Percentiles rank a stretch among this genome's conserved stretches.
Conservation (phyloP, 2,888 invertebrate species). For the Drosophila monieri region DNA sequence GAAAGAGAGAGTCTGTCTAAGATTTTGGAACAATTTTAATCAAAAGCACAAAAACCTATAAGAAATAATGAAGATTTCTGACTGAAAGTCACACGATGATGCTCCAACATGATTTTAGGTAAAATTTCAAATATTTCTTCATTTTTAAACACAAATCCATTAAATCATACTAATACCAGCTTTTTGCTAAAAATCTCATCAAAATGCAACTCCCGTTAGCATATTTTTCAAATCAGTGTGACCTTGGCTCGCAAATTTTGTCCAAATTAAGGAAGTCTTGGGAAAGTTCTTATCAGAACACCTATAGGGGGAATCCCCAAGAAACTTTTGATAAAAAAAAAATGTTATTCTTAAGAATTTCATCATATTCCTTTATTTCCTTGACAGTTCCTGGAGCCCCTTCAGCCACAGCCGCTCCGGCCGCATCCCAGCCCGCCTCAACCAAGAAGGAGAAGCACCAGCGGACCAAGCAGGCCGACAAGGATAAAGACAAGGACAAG, state of each 20-base stretch:
- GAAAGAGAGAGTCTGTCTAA: no score
- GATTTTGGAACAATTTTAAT: no score
- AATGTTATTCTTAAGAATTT: neutral
- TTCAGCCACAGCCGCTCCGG: constrained; percentile 39
- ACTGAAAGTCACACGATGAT: neutral
- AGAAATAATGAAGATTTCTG: no score
- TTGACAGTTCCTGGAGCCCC: constrained; percentile 14
- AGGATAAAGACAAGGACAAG: constrained; percentile 11
- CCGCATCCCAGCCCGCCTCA: constrained; percentile 62
- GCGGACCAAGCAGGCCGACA: constrained; percentile 72
- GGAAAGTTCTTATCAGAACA: neutral
- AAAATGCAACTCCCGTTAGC: neutral
- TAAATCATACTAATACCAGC: neutral
- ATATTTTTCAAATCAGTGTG: neutral
- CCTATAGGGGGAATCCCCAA: neutral
- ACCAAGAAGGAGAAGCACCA: constrained; percentile 74
- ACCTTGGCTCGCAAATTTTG: neutral
- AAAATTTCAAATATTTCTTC: neutral
- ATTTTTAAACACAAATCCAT: neutral
- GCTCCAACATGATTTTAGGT: neutral
- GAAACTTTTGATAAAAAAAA: neutral
- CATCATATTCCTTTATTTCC: neutral
- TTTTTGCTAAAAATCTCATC: neutral
- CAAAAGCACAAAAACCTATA: no score
- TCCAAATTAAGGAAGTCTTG: neutral